These are phyloP conservation scores for Stenodera caucasica DNA, from an alignment of 2,888 invertebrate species.

Conservation along the genomic window DNA sequence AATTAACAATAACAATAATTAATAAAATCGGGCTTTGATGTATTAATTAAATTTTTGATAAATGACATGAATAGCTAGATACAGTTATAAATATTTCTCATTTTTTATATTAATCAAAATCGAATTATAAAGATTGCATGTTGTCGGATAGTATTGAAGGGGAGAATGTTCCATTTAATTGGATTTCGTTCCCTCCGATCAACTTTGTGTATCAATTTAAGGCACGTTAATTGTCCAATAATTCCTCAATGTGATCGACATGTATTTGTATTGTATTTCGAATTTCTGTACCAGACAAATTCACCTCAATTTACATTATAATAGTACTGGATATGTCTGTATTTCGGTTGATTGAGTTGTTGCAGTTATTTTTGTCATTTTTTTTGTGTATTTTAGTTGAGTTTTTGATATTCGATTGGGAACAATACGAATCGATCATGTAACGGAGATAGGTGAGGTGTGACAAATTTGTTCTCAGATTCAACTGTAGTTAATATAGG, in stretches of 20 bases:
- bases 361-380: not conserved
- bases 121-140: not conserved
- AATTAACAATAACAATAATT: conserved; percentile 3
- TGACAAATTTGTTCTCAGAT: conserved; percentile 18
- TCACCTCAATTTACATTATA: not conserved
- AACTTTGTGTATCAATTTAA: not conserved
- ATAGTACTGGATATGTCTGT: not conserved
- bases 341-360: not conserved
- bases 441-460: conserved; percentile 20
- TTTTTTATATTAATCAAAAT: not conserved
- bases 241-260: not conserved
- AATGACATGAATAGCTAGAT: too few relatives aligned
- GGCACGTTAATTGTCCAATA: not conserved
- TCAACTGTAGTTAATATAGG: conserved; percentile 9
- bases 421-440: conserved; percentile 27
- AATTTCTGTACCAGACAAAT: not conserved
- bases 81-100: not conserved
- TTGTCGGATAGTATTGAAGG: not conserved
- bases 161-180: not conserved
- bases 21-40: not conserved
- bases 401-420: conserved; percentile 5
- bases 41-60: conserved; percentile 3
- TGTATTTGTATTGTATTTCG: not conserved
- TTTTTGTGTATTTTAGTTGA: not conserved
- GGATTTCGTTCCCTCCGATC: not conserved